These are phyloP conservation scores for Zaprionus ornatus DNA, from an alignment of 1,140 invertebrate species.

Conservation along the genomic window DNA sequence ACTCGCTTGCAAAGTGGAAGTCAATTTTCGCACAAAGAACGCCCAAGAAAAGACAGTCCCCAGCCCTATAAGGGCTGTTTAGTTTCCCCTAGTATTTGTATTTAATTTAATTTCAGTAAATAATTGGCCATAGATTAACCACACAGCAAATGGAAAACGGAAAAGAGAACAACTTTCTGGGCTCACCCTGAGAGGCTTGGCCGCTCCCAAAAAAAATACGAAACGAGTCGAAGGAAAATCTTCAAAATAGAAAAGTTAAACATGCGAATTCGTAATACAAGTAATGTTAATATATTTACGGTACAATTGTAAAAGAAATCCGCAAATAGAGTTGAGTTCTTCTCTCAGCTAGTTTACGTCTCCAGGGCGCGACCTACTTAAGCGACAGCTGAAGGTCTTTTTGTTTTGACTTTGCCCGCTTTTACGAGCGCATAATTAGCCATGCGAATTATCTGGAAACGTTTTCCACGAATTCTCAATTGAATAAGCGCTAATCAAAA, in stretches of 20 bases:
- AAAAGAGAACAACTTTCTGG: constrained; percentile 30
- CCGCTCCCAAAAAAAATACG: constrained; percentile 39
- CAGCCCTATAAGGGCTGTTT: not conserved
- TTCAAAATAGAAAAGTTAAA: not conserved
- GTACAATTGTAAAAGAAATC: not conserved
- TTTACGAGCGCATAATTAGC: constrained; percentile 20
- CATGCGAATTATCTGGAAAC: constrained; percentile 3
- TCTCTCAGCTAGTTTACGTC: not conserved
- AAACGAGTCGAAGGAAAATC: constrained; percentile 1
- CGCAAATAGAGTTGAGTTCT: not conserved
- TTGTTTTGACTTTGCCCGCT: constrained; percentile 15
- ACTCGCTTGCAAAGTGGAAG: constrained; percentile 34
- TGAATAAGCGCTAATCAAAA: constrained; percentile 58
- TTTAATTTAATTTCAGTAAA: constrained; percentile 17
- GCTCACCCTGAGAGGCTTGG: constrained; percentile 22
- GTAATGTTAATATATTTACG: too few species aligned
- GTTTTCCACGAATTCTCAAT: constrained; percentile 40
- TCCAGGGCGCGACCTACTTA: constrained; percentile 34
- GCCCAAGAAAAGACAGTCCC: not conserved
- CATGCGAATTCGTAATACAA: not conserved
- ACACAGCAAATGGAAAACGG: constrained; percentile 11
- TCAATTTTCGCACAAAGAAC: constrained; percentile 34
- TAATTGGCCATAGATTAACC: constrained; percentile 33
- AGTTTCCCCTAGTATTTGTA: not conserved
- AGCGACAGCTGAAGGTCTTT: constrained; percentile 23